Conservation (phyloP, 2,113 vertebrate genomes). For the Oreochromis tanganicae region DNA sequence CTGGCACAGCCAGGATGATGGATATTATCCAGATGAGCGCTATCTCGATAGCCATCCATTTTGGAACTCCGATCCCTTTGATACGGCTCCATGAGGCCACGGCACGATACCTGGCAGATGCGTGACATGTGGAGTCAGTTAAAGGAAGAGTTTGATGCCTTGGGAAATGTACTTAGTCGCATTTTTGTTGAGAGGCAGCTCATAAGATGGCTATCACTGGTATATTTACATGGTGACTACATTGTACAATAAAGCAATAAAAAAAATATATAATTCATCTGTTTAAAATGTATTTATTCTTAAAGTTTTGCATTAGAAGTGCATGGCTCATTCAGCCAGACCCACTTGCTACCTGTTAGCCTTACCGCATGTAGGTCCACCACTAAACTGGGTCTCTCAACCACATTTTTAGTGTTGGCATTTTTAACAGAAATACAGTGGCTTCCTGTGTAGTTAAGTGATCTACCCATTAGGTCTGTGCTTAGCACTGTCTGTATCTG, state of each 20-base stretch:
- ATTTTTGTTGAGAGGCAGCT: not conserved
- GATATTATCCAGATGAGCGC: conserved; percentile 91
- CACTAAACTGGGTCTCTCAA: not conserved
- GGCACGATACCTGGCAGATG: conserved; percentile 82
- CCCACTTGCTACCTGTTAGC: not conserved
- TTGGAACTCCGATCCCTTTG: conserved; percentile 90
- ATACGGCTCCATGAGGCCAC: conserved; percentile 94
- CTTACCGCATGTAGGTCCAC: not conserved
- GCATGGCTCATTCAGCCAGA: too few species aligned
- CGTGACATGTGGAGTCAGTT: not conserved
- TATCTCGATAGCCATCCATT: conserved; percentile 92
- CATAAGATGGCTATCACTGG: not conserved
- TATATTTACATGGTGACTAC: not conserved
- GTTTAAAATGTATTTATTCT: not conserved
- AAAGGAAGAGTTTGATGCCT: not conserved
- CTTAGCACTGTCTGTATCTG: not conserved
- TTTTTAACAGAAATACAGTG: not conserved
- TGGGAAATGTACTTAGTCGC: not conserved
- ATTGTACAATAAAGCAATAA: not conserved
- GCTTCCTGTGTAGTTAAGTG: not conserved
- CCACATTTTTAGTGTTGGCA: not conserved
- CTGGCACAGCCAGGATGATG: conserved; percentile 85
- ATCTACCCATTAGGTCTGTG: not conserved
- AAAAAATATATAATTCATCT: fast-evolving
- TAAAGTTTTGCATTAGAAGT: not conserved